Evolutionary conservation across 2,113 vertebrate species (phyloP), one percentile per base, ranked within the genome.

Genomic region (Electrona antarctica): DNA sequence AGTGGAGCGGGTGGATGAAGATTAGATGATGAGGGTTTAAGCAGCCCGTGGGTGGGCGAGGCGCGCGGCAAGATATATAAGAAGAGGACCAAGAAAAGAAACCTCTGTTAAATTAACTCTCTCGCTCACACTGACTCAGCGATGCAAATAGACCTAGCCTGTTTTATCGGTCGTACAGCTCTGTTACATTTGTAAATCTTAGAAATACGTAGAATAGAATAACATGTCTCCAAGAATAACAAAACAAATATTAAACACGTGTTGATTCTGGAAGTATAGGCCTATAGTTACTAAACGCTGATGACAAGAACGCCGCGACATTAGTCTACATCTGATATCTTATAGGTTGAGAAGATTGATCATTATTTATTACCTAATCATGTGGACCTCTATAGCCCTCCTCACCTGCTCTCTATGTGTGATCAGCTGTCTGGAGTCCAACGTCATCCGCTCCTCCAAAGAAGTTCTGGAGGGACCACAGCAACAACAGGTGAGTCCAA

Each of bases 391-490:
- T 83, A 69, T 8, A 41, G 76, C 64, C 54, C 85, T 71, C 7
- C 57, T 77, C 86, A 85, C 64, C 28, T 84, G 60, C 0, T 85
- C 73, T 76, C 76, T 85, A 76, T 83, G 84, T 46, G 57, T n/a
- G 7, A 57, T 68, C 28, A 15, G 33, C 28, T 61, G 60, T 13
- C 81, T 92, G 83, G 88, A 92, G 76, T 89, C 89, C 1, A 93
- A 93, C 82, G 88, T 79, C 71, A 93, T 93, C 80, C 74, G 85
- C 13, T 89, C 90, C 0, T 92, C 90, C 41, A 91, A 87, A 70
- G 91, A 92, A 50, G 21, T 63, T 4, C 60, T 41, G n/a, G 72
- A 72, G 28, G 12, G 60, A 2, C 28, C 28, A 8, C 49, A 50
- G 57, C 62, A 74, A 21, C 21, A 21, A 33, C 70, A 81, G 83